Base-by-base conservation (phyloP, 2,888 invertebrate genomes). In the Amphipoea lucens region DNA sequence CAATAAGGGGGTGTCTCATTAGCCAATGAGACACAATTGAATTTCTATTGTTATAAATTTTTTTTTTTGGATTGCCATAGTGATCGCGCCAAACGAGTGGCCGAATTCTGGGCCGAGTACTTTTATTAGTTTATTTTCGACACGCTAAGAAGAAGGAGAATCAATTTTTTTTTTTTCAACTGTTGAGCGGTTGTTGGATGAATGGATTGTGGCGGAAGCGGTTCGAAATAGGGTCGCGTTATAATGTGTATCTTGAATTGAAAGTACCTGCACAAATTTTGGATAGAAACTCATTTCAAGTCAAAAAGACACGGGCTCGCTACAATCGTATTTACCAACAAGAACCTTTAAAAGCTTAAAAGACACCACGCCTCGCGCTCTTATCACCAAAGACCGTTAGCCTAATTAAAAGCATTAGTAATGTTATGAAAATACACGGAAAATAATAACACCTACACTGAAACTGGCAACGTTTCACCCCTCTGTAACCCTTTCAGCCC, bases 351-450 rank as follows among this genome's bases (percentile, higher is more conserved):
- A 45, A 36, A 66, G 36, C 11, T n/a, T 23, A 67, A 78, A 17
- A 29, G 23, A 14, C 20, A 62, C 36, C 17, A 23, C 20, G 14
- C 20, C 29, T 45, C 48, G 23, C 40, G 14, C n/a, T 57, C 40
- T 3, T 70, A 62, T 40, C 73, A 60, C 45, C 11, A n/a, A 54
- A 54, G 29, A 69, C 42, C 51, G 69, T 73, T 62, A 65, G 45
- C 45, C 51, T 82, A 73, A 82, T 82, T 85, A 80, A 84, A 85
- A 79, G 17, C 63, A 68, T 51, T 80, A 65, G 51, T 63, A 73
- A 65, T 11, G 23, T 63, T 84, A 72, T 60, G 73, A 54, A 80
- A 82, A 66, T 85, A 80, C 48, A 67, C 57, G 63, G 74, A 65
- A 77, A 63, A 82, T 81, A 69, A 80, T 82, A 81, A 69, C 42